Base-by-base conservation (phyloP, 2,888 invertebrate species). In the Apamea monoglypha region DNA sequence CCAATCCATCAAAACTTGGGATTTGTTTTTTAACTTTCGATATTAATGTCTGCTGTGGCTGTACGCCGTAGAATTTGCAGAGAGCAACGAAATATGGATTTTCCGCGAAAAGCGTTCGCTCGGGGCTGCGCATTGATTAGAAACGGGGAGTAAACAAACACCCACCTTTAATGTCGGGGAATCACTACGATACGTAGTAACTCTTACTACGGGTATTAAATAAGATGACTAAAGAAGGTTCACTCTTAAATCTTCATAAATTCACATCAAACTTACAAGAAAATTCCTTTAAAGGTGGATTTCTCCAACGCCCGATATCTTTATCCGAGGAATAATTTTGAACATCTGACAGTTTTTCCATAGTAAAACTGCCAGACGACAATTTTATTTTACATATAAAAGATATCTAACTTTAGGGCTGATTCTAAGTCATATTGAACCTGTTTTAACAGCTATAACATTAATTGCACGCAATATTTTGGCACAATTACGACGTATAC, bases 81-180 rank as follows among this genome's bases (percentile, higher is more conserved):
- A 79, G 66, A 68, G 56, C 63, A 66, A 70, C 74, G 76, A 84
- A 85, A 81, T 87, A 82, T 84, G 77, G 77, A 83, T 87, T 89
- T 80, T 79, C 47, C 16, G 36, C 29, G 56, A 67, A 79, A 74
- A 36, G 69, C 32, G 71, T 78, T 59, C 67, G 61, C 68, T 81
- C 32, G 67, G 56, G 67, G 63, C 70, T 74, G 40, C 71, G 72
- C 66, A 77, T 81, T 82, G 88, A 84, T 90, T 87, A 75, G 68
- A 78, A 59, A 69, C 74, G 29, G 66, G 56, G 71, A 79, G 90
- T 89, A 89, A 89, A 91, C 90, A 91, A 88, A 90, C 90, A 86
- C 90, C 90, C 86, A 89, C 91, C 66, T 63, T 73, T 85, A 80
- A 82, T 72, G 82, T 79, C 36, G 88, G 84, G 56, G 76, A 81